phyloP scores from a whole-genome alignment of 2,113 vertebrate species.

The Emydocephalus ijimae region DNA sequence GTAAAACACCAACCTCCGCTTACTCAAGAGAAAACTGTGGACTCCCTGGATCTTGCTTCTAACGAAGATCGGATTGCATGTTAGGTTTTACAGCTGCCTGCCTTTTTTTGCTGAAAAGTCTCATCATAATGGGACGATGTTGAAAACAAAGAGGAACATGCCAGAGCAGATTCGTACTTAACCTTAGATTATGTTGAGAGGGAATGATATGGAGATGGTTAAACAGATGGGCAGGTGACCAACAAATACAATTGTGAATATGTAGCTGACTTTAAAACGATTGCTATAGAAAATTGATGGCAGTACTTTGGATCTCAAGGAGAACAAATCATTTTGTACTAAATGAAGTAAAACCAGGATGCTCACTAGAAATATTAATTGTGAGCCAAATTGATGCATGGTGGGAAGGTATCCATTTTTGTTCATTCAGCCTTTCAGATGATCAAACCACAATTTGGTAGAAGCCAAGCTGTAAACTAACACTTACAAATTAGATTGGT shows the following conservation, averaged over 20 bases:
- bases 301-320: not conserved
- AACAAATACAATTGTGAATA: not conserved
- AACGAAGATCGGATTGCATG: not conserved
- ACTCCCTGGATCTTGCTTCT: not conserved
- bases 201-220: not conserved
- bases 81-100: not conserved
- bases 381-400: not conserved
- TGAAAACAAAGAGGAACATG: not conserved
- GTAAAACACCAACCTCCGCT: not conserved
- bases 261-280: not conserved
- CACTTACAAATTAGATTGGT: not conserved
- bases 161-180: not conserved
- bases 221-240: not conserved
- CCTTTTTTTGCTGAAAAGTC: not conserved
- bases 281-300: not conserved
- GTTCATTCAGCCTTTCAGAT: not conserved
- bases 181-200: not conserved
- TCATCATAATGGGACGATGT: not conserved
- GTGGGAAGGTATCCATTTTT: not conserved
- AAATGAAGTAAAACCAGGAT: not conserved
- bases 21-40: not conserved
- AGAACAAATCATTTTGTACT: not conserved
- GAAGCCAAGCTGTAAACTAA: not conserved
- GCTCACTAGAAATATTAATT: not conserved
- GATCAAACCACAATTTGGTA: not conserved